Evolutionary conservation across 2,113 vertebrate species (phyloP).

Genomic region (Apteryx mantelli): DNA sequence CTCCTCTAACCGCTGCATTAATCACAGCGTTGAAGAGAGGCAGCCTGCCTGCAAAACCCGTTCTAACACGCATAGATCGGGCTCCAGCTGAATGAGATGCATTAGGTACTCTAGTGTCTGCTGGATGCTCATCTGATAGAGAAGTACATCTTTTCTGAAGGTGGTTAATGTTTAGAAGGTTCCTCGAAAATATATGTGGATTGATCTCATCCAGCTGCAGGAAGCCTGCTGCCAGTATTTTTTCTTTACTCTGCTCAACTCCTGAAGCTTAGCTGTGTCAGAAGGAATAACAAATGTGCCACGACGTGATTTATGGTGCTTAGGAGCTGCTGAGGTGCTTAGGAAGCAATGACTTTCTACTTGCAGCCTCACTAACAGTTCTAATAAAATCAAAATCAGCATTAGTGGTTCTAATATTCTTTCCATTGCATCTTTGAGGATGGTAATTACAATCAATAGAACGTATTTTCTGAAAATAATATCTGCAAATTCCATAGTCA

Average conservation of each 20-base stretch:
- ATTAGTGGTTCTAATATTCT: conserved; percentile 52
- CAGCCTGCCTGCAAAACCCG: not conserved
- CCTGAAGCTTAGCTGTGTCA: not conserved
- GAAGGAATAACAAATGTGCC: not conserved
- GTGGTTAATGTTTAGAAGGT: not conserved
- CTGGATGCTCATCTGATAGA: not conserved
- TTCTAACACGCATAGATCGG: not conserved
- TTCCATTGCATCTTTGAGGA: not conserved
- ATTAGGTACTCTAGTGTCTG: not conserved
- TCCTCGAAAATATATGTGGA: not conserved
- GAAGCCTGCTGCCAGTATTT: not conserved
- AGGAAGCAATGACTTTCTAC: not conserved
- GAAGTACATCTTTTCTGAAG: not conserved
- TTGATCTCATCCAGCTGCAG: not conserved
- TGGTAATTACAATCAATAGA: conserved; percentile 40
- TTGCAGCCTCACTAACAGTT: conserved; percentile 16
- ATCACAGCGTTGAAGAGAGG: not conserved
- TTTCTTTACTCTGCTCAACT: not conserved
- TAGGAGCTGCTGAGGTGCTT: not conserved
- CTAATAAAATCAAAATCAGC: conserved; percentile 38
- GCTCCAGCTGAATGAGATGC: not conserved
- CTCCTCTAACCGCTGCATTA: not conserved
- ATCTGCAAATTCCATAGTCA: not conserved
- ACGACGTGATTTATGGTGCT: not conserved
- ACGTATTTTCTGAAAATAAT: conserved; percentile 33